Evolutionary conservation across 1,140 invertebrate genomes (phyloP).

Genomic region (Ericerus pela): DNA sequence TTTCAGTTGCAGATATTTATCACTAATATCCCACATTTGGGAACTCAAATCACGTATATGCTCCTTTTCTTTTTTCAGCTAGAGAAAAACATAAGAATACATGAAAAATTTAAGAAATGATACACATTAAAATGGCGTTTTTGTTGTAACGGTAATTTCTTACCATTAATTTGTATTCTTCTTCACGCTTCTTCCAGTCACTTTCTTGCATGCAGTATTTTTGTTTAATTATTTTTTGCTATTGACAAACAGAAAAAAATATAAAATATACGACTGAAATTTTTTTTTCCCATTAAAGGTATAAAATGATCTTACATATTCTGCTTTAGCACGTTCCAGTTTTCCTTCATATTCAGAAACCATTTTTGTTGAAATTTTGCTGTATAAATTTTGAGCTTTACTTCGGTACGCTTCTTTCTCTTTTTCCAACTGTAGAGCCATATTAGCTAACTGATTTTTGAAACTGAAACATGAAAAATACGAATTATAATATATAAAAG

Average conservation of each 20-base stretch:
- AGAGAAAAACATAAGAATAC: constrained; percentile 3
- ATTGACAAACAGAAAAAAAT: background rate
- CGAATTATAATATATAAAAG: background rate
- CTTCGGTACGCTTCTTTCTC: background rate
- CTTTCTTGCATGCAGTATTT: background rate
- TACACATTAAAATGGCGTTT: too few species aligned
- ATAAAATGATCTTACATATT: background rate
- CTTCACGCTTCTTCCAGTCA: background rate
- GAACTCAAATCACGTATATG: constrained; percentile 19
- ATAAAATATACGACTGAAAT: background rate
- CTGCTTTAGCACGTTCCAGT: background rate
- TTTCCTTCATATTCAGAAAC: background rate
- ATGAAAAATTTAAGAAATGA: too few species aligned
- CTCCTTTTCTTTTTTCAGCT: constrained; percentile 19
- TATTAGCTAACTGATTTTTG: background rate
- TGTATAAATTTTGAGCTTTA: background rate
- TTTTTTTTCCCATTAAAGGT: background rate
- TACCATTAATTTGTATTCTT: constrained; percentile 1
- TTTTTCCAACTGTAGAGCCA: background rate
- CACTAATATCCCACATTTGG: constrained; percentile 21
- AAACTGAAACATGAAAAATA: background rate
- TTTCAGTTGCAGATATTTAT: constrained; percentile 21
- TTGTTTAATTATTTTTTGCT: background rate
- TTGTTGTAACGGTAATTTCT: too few species aligned
- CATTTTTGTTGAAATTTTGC: background rate